Percentiles rank a stretch among this genome's conserved stretches.
Evolutionary conservation across 2,888 invertebrate genomes (phyloP).

Genomic region (Sceliomorpha sp.): DNA sequence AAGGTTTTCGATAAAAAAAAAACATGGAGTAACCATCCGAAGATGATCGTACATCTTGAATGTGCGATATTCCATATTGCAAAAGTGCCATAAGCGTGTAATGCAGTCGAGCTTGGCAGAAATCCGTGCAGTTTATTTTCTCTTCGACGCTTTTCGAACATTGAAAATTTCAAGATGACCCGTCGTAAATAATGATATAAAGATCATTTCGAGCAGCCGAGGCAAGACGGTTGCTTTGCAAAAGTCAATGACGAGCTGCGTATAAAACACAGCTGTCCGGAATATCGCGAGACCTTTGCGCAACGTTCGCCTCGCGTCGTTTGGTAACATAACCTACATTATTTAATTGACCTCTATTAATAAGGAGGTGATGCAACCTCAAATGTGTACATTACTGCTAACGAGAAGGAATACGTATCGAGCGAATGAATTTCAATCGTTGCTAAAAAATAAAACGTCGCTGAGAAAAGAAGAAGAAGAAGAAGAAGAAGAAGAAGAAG

Average conservation of each 20-base stretch:
- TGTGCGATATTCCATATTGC: too few species aligned
- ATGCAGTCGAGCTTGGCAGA: too few species aligned
- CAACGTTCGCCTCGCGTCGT: conserved; percentile 55
- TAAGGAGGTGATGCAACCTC: conserved; percentile 62
- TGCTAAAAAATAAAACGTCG: conserved; percentile 29
- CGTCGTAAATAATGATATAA: not conserved
- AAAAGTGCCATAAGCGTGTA: too few species aligned
- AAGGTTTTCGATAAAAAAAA: too few species aligned
- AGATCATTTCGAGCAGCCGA: conserved; percentile 6
- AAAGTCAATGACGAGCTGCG: conserved; percentile 10
- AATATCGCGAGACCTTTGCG: conserved; percentile 54
- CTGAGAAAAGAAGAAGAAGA: conserved; percentile 1
- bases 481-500: too few species aligned
- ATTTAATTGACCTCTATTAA: conserved; percentile 68
- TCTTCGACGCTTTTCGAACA: not conserved
- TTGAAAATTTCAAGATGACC: not conserved
- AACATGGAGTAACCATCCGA: too few species aligned
- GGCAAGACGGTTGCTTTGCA: conserved; percentile 6
- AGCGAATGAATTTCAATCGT: too few species aligned
- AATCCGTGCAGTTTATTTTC: not conserved
- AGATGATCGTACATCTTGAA: too few species aligned
- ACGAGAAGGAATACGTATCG: conserved; percentile 26
- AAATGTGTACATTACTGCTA: conserved; percentile 38
- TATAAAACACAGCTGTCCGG: conserved; percentile 18
- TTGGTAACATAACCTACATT: conserved; percentile 63